Evolutionary conservation across 2,888 invertebrate species (phyloP).

Genomic region (Xylocampa areola): DNA sequence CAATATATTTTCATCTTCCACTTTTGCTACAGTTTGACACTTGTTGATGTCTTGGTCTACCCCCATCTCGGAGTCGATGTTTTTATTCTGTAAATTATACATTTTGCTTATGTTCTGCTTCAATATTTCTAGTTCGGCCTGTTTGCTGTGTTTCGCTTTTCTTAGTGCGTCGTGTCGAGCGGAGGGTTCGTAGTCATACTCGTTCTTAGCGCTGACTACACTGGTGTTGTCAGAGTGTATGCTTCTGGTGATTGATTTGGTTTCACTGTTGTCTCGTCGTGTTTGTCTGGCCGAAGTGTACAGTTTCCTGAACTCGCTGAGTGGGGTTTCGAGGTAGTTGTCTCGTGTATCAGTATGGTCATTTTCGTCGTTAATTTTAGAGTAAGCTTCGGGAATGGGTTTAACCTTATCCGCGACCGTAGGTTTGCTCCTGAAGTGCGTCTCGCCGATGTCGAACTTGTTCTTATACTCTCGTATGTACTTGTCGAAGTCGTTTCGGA

Average conservation of each 20-base stretch:
- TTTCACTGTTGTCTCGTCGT: background rate
- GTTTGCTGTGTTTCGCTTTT: slow-evolving; percentile 52
- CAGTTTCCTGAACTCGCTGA: slow-evolving; percentile 79
- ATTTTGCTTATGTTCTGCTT: slow-evolving; percentile 70
- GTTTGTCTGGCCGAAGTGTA: slow-evolving; percentile 64
- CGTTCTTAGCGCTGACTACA: slow-evolving; percentile 6
- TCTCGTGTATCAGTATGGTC: slow-evolving; percentile 12
- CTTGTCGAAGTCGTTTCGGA: slow-evolving; percentile 69
- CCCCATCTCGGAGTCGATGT: slow-evolving; percentile 5
- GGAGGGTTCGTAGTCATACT: slow-evolving; percentile 9
- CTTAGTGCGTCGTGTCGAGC: slow-evolving; percentile 37
- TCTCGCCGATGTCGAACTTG: slow-evolving; percentile 61
- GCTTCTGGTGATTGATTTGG: slow-evolving; percentile 2
- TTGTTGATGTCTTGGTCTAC: slow-evolving; percentile 7
- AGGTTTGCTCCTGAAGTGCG: slow-evolving; percentile 65
- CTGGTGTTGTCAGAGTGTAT: slow-evolving; percentile 2
- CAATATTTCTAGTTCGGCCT: slow-evolving; percentile 68
- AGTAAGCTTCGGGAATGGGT: slow-evolving; percentile 64
- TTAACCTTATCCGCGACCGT: slow-evolving; percentile 52
- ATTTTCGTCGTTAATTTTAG: slow-evolving; percentile 40
- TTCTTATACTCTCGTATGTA: slow-evolving; percentile 73
- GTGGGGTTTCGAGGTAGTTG: slow-evolving; percentile 77
- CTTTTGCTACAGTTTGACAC: slow-evolving; percentile 10
- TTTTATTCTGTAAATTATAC: slow-evolving; percentile 61
- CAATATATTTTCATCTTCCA: slow-evolving; percentile 61